Percentiles rank a stretch among this genome's conserved stretches.
phyloP scores from a whole-genome alignment of 53 echinoderm and acorn worm species.

The Paelopatides confundens region DNA sequence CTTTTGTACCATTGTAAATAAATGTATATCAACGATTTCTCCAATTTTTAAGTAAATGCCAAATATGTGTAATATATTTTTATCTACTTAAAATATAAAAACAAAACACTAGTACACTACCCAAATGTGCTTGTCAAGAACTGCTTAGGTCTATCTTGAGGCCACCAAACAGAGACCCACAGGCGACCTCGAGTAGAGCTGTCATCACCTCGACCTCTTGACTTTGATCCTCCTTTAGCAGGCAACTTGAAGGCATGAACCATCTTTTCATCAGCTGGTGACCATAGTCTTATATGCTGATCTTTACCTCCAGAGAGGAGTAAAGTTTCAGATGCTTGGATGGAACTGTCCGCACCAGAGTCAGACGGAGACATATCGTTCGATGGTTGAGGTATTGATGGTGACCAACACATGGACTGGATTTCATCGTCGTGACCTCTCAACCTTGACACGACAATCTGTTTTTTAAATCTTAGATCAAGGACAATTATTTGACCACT shows the following conservation, averaged over 20 bases:
- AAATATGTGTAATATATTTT: too few relatives aligned
- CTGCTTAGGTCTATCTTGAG: constrained; percentile 61
- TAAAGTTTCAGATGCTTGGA: neutral
- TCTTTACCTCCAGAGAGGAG: constrained; percentile 81
- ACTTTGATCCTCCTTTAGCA: constrained; percentile 65
- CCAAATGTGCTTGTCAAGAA: constrained; percentile 87
- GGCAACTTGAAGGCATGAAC: constrained; percentile 78
- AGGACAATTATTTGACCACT: constrained; percentile 77
- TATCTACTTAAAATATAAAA: too few relatives aligned
- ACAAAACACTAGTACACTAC: too few relatives aligned
- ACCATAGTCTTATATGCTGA: constrained; percentile 88
- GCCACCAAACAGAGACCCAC: constrained; percentile 91
- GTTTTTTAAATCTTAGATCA: constrained; percentile 61
- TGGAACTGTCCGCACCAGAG: neutral
- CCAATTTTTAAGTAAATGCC: too few relatives aligned
- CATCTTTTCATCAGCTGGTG: constrained; percentile 70
- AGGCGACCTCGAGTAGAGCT: constrained; percentile 67
- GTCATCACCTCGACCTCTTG: constrained; percentile 74
- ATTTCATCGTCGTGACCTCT: constrained; percentile 94
- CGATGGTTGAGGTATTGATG: constrained; percentile 64
- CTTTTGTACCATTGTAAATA: too few relatives aligned
- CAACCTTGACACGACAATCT: constrained; percentile 63
- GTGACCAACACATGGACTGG: constrained; percentile 88
- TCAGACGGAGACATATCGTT: neutral
- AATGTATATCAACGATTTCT: too few relatives aligned